These are phyloP conservation scores for Ascaphus truei DNA, from an alignment of 2,113 vertebrate species.

Conservation along the genomic window DNA sequence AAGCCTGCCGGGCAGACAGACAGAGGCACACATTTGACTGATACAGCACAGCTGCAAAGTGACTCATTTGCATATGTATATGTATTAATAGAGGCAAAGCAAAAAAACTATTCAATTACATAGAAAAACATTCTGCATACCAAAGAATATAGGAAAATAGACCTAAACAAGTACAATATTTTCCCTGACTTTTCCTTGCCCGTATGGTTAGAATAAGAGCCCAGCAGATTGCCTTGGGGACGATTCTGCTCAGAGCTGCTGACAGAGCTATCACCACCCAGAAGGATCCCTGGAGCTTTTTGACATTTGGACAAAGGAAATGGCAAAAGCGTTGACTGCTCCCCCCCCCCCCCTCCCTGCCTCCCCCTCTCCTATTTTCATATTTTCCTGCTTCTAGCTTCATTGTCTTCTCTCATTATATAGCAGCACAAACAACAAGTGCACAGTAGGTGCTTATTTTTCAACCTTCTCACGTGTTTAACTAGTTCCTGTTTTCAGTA, in stretches of 20 bases:
- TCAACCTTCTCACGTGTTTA: too few species aligned
- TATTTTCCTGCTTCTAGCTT: constrained; percentile 38
- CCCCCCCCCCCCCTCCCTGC: background rate
- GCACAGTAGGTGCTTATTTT: too few species aligned
- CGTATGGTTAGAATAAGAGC: constrained; percentile 44
- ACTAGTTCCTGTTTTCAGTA: too few species aligned
- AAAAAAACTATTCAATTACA: constrained; percentile 74
- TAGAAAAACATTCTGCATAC: constrained; percentile 64
- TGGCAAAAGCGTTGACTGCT: constrained; percentile 24
- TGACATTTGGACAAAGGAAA: constrained; percentile 53
- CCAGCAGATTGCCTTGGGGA: constrained; percentile 42
- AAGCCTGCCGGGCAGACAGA: constrained; percentile 64
- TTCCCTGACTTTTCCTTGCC: constrained; percentile 43
- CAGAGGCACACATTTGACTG: constrained; percentile 64
- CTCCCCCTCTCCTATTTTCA: constrained; percentile 1
- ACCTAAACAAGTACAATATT: constrained; percentile 46
- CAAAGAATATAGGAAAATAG: constrained; percentile 63
- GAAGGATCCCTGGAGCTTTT: constrained; percentile 22
- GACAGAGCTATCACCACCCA: constrained; percentile 28
- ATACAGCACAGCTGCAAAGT: constrained; percentile 72
- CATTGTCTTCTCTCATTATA: background rate
- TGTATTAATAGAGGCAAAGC: constrained; percentile 74
- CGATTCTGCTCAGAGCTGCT: constrained; percentile 42
- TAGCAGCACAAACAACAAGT: too few species aligned
- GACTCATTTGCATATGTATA: constrained; percentile 65